These are phyloP conservation scores for Martes martes DNA, from an alignment of 2,113 vertebrate genomes.

Conservation along the genomic window DNA sequence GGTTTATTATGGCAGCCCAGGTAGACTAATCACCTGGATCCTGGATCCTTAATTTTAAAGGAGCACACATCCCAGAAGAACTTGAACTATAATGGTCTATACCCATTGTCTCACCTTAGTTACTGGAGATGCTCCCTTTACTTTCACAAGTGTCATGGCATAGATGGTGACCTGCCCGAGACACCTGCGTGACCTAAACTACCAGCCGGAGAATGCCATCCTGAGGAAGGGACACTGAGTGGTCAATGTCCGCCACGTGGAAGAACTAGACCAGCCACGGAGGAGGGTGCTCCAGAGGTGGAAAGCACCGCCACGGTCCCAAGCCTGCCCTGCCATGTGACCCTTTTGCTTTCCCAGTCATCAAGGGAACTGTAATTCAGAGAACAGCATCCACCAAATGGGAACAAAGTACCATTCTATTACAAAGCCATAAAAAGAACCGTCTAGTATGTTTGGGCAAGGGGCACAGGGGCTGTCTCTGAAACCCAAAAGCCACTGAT, in stretches of 20 bases:
- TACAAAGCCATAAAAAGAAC: not conserved
- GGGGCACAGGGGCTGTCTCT: fast-evolving
- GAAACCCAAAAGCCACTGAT: not conserved
- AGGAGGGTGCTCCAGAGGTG: no score
- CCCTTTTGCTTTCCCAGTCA: not conserved
- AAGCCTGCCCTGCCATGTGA: not conserved
- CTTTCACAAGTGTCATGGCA: not conserved
- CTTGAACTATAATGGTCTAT: not conserved
- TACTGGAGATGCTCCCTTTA: not conserved
- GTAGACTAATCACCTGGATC: not conserved
- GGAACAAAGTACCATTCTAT: not conserved
- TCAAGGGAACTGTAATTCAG: not conserved
- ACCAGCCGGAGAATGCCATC: not conserved
- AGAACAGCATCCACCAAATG: not conserved
- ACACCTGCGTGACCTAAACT: not conserved
- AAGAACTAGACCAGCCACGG: no score
- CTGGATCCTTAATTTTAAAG: not conserved
- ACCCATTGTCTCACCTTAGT: not conserved
- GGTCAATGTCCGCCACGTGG: not conserved
- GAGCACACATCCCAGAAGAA: no score
- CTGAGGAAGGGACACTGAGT: not conserved
- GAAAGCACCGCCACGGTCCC: not conserved
- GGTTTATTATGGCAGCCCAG: not conserved
- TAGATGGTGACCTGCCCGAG: no score
- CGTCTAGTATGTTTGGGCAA: not conserved